phyloP scores from a whole-genome alignment of 2,888 invertebrate genomes.

The Harpagoxenus sublaevis region DNA sequence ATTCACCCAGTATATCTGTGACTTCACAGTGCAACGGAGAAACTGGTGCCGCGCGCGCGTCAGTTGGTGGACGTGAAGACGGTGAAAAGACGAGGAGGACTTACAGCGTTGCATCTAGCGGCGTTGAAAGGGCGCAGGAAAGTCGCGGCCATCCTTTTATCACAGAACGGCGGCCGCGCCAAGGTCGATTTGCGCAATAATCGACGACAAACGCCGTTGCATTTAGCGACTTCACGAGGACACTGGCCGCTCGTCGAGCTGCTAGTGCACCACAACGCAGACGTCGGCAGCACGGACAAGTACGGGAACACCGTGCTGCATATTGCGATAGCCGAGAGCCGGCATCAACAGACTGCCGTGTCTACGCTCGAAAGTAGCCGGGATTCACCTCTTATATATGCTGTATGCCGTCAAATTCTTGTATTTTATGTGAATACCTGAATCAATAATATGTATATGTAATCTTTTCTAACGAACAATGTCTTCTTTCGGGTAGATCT shows the following conservation, averaged over 20 bases:
- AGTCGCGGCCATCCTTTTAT: slow-evolving; percentile 90
- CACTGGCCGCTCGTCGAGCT: slow-evolving; percentile 91
- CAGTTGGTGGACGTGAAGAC: slow-evolving; percentile 91
- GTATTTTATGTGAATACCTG: neutral
- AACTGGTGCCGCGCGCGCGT: slow-evolving; percentile 90
- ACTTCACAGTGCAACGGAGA: slow-evolving; percentile 89
- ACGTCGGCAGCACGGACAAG: slow-evolving; percentile 92
- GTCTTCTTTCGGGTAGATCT: slow-evolving; percentile 81
- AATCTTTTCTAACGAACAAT: neutral
- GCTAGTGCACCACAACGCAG: slow-evolving; percentile 89
- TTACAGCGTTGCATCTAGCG: slow-evolving; percentile 90
- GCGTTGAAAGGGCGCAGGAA: slow-evolving; percentile 93
- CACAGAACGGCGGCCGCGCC: slow-evolving; percentile 89
- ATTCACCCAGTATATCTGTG: neutral
- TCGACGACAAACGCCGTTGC: slow-evolving; percentile 92
- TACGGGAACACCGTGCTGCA: slow-evolving; percentile 94
- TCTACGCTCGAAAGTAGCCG: slow-evolving; percentile 87
- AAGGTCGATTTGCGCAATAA: slow-evolving; percentile 93
- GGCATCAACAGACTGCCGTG: slow-evolving; percentile 86
- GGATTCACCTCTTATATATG: slow-evolving; percentile 89
- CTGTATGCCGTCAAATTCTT: slow-evolving; percentile 78
- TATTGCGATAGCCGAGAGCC: slow-evolving; percentile 90
- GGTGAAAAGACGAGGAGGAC: too few relatives aligned
- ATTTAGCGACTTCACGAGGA: slow-evolving; percentile 93
- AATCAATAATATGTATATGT: neutral